These are phyloP conservation scores for Crotalus horridus DNA, from an alignment of 2,113 vertebrate genomes.

Conservation along the genomic window DNA sequence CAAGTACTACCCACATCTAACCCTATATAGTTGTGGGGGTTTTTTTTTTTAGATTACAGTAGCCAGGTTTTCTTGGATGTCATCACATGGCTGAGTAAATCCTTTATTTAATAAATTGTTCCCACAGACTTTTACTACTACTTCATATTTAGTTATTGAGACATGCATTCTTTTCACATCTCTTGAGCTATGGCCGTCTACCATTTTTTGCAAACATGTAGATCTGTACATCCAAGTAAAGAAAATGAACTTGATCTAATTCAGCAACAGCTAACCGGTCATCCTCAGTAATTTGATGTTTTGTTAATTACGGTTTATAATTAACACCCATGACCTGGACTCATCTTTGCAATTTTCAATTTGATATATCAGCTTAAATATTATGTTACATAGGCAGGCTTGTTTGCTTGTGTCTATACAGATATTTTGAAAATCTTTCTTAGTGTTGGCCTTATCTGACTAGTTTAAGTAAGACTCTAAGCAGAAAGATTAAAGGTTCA, in stretches of 20 bases:
- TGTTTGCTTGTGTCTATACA: not conserved
- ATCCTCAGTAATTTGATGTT: not conserved
- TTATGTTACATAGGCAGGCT: not conserved
- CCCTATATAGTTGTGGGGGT: not conserved
- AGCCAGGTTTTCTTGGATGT: not conserved
- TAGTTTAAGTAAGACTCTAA: constrained; percentile 27
- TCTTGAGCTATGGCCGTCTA: not conserved
- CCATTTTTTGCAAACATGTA: not conserved
- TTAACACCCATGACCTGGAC: not conserved
- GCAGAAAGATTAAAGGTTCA: constrained; percentile 40
- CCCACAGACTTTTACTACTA: not conserved
- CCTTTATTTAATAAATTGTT: not conserved
- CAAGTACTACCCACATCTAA: not conserved
- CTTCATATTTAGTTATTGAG: not conserved
- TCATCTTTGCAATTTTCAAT: not conserved
- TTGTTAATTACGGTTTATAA: not conserved
- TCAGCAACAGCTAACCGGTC: not conserved
- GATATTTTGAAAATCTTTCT: constrained; percentile 18
- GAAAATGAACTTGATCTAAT: not conserved
- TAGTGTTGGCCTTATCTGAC: constrained; percentile 16
- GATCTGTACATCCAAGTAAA: not conserved
- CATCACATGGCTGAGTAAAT: not conserved
- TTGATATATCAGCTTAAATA: not conserved
- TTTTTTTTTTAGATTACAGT: not conserved
- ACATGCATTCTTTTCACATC: not conserved